phyloP scores from a whole-genome alignment of 1,140 invertebrate genomes.

The Ganaspis sp. region DNA sequence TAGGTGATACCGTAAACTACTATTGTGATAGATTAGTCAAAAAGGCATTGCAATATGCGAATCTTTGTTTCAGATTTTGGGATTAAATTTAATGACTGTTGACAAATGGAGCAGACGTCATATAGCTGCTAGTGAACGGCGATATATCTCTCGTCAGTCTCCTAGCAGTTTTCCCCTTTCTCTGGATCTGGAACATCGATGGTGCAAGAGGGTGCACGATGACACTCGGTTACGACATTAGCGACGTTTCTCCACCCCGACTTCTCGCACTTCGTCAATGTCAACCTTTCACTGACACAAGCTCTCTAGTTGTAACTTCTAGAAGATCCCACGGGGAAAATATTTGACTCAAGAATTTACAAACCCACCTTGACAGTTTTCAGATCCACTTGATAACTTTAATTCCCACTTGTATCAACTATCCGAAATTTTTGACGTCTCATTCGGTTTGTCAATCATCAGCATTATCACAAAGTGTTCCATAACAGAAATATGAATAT shows the following conservation, averaged over 20 bases:
- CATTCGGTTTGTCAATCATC: too few species aligned
- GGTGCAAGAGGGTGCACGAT: conserved; percentile 60
- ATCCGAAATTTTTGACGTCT: background rate
- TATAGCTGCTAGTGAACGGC: background rate
- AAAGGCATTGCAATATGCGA: too few species aligned
- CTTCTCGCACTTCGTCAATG: conserved; percentile 66
- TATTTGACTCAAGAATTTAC: conserved; percentile 33
- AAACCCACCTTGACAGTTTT: conserved; percentile 22
- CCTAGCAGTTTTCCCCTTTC: conserved; percentile 40
- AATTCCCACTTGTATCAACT: conserved; percentile 23
- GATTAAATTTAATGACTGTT: background rate
- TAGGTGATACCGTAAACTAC: too few species aligned
- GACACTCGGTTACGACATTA: conserved; percentile 70
- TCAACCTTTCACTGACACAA: conserved; percentile 53
- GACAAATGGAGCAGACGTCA: background rate
- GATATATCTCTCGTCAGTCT: background rate
- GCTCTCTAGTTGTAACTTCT: background rate
- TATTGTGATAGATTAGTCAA: too few species aligned
- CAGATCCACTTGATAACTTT: background rate
- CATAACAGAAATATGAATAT: too few species aligned
- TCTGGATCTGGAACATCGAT: conserved; percentile 48
- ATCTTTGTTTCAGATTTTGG: too few species aligned
- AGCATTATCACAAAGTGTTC: too few species aligned
- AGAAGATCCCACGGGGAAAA: conserved; percentile 40
- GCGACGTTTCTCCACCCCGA: conserved; percentile 63